Base-by-base conservation (phyloP, 2,888 invertebrate species). In the Plutella xylostella region DNA sequence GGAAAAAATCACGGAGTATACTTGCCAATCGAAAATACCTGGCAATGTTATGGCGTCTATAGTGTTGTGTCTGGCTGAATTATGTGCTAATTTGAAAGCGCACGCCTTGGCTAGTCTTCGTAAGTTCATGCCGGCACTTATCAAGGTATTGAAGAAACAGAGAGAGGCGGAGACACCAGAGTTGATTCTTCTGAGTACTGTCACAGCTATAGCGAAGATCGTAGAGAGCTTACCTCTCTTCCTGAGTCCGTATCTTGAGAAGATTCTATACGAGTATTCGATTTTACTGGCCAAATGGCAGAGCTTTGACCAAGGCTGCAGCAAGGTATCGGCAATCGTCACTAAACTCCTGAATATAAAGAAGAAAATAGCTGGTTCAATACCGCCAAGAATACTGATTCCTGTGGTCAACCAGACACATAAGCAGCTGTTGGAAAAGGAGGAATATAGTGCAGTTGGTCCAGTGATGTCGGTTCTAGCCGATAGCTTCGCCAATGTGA, bases 141-240 rank as follows among this genome's bases (percentile, higher is more conserved):
- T 92, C 4, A 87, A 87, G 55, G 75, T 92, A 1, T 61, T 93
- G 33, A 87, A 87, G 55, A 80, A 72, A 12, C 88, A 90, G 50
- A 86, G 89, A 14, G 83, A 87, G 50, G 76, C 84, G 6, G 85
- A 86, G 48, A 80, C 83, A 1, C 87, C 90, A 0, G 88, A 89
- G 55, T 56, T 89, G 17, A 73, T 89, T 0, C 68, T 91, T n/a
- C 65, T 91, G 15, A 92, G 93, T 64, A 88, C 91, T 5, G 86
- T 95, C 2, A 92, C 93, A 2, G 90, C 93, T 0, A 75, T 95
- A 25, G 89, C 92, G 48, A 94, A 94, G 70, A 88, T 97, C 33
- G 87, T 96, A 4, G 92, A 93, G 61, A 90, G 91, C 20, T 68
- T 97, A 34, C 90, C 94, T 0, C 80, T 92, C 31, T 97, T 97